Conservation (phyloP, 2,888 invertebrate genomes). For the Sinohyriopsis cumingii region DNA sequence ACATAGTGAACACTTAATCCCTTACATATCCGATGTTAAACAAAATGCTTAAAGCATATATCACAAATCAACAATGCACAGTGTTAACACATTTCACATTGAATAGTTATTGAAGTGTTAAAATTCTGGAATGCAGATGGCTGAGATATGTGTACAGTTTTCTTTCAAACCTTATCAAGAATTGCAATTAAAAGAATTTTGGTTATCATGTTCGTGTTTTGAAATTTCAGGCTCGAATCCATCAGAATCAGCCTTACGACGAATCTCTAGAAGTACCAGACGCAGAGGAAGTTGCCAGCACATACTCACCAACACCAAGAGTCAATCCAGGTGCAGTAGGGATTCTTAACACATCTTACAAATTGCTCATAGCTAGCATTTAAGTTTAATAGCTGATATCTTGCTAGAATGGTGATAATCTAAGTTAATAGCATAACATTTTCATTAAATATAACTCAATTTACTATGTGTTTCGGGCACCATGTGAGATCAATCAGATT, state of each 20-base stretch:
- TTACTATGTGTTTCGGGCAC: no score
- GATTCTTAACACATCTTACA: background rate
- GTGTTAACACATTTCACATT: no score
- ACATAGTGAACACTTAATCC: no score
- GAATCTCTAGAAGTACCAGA: conserved; percentile 72
- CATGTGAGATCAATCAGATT: no score
- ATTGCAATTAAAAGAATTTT: no score
- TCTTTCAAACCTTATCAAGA: no score
- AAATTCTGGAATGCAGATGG: no score
- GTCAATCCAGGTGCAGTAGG: conserved; percentile 44
- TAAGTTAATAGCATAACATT: background rate
- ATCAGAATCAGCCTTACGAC: conserved; percentile 72
- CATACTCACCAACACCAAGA: conserved; percentile 70
- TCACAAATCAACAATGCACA: no score
- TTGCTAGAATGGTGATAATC: conserved; percentile 5
- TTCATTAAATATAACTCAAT: background rate
- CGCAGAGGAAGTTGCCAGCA: conserved; percentile 70
- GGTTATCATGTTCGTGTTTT: background rate
- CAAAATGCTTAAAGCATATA: no score
- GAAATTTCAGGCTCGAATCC: conserved; percentile 46
- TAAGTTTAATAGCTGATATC: conserved; percentile 1
- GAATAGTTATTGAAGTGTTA: no score
- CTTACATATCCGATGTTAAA: no score
- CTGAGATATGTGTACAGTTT: no score
- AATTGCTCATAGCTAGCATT: background rate